phyloP scores from a whole-genome alignment of 2,888 invertebrate species.

The Eudiplozoon nipponicum region DNA sequence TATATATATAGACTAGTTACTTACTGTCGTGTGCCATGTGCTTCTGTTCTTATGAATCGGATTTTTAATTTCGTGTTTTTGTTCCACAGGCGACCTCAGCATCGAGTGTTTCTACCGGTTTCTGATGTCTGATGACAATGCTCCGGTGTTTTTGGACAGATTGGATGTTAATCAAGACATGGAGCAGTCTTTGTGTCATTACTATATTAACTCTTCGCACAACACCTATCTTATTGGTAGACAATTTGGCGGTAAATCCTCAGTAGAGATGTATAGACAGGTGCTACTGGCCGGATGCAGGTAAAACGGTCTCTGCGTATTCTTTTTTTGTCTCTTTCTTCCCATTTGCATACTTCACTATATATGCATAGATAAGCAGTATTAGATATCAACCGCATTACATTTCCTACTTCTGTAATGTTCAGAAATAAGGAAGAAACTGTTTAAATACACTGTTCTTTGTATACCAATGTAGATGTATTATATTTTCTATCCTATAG shows the following conservation, averaged over 20 bases:
- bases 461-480: too few species aligned
- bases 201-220: conserved; percentile 64
- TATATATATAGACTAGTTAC: too few species aligned
- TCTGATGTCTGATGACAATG: conserved; percentile 97
- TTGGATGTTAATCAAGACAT: conserved; percentile 60
- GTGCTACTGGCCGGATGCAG: conserved; percentile 78
- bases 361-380: too few species aligned
- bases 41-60: not conserved
- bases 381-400: too few species aligned
- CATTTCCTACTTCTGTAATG: too few species aligned
- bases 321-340: conserved; percentile 6
- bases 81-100: conserved; percentile 46
- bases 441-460: too few species aligned
- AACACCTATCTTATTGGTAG: conserved; percentile 32
- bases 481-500: too few species aligned
- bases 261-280: conserved; percentile 87
- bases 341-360: too few species aligned
- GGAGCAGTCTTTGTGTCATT: conserved; percentile 86
- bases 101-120: conserved; percentile 85
- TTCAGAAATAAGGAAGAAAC: too few species aligned
- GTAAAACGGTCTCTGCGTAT: conserved; percentile 28
- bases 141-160: conserved; percentile 87
- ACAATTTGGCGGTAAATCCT: conserved; percentile 87
- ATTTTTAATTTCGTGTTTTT: not conserved
- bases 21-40: too few species aligned